Evolutionary conservation across 2,797 vertebrate species (phyloP), one percentile per base, ranked within the genome.

Genomic region (Rachycentron canadum): DNA sequence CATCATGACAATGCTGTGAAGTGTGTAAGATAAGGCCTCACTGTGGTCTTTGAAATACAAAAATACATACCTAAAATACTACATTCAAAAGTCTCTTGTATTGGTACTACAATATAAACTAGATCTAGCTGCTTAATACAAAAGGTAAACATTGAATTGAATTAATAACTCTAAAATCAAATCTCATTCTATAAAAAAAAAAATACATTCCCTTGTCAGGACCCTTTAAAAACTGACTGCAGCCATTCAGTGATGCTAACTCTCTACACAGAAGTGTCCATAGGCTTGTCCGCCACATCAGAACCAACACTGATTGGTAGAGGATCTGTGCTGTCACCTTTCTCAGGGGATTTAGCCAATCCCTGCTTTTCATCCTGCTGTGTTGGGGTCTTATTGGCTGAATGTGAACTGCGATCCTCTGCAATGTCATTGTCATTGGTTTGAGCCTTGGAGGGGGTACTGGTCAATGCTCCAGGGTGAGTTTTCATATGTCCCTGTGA

Each of bases 401-500:
- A 57, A 61, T 68, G 60, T 63, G 88, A 79, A 72, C 66, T 70
- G 26, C 41, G 72, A 21, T 92, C 90, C 56, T 92, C 94, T 2
- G 28, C 45, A 40, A 38, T 76, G 25, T 94, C 92, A 65, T 61
- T 91, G 75, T 88, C 89, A 76, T 90, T 94, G 83, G 93, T 91
- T 50, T 94, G 92, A 82, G 90, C 81, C 82, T 91, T 89, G 43
- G 91, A 83, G 32, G 88, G 79, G 45, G 91, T 89, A 30, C 76
- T 95, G 63, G 59, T 86, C 55, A 84, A 70, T 50, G 85, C 92
- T 68, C 91, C 93, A 0, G 94, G 94, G 84, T 95, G 95, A 38
- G 85, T 93, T 86, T 95, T 97, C 91, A 96, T 95, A 76, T 96
- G 94, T 38, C 96, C 95, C 96, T 97, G 90, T 86, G 73, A 70